Evolutionary conservation across 2,888 invertebrate species (phyloP), one percentile per base, ranked within the genome.

Genomic region (Molanna angustata): DNA sequence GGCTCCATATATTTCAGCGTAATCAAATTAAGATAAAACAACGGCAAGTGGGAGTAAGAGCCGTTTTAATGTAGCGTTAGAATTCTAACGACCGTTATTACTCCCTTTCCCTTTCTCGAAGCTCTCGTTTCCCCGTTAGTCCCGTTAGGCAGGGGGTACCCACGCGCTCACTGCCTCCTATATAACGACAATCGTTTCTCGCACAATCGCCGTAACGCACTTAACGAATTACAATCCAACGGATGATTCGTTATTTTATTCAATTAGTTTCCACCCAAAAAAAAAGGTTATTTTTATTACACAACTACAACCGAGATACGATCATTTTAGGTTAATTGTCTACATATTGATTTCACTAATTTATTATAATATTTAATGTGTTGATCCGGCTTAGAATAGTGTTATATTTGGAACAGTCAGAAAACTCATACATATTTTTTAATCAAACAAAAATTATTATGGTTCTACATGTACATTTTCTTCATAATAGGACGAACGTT

Each of bases 1-100:
- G 18, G 52, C 41, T 52, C 37, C 54, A 49, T 54, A 54, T 46
- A 54, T 54, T 50, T 51, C 43, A 40, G 41, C 45, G 53, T 54
- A 54, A 57, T 57, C 57, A 57, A 57, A 57, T 57, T 57, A 57
- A 57, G 54, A 54, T 54, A 57, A 57, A 49, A 57, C 57, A 57
- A 57, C 45, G 46, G 41, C 41, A 57, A 54, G 52, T 53, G 43
- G 54, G 52, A 42, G 54, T 52, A 45, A 54, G 48, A 35, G 43
- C 57, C 42, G 52, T 57, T 57, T 54, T 52, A 55, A 54, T 52
- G 54, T 57, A 48, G 50, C 51, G 37, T 51, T 39, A 47, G 54
- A 45, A 50, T 57, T 51, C 41, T 37, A 33, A 46, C 48, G 46
- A 48, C 57, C 50, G 51, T 54, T 53, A 57, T 52, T 41, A 41